These are phyloP conservation scores for Ceriagrion tenellum DNA, from an alignment of 2,888 invertebrate genomes.

Conservation along the genomic window DNA sequence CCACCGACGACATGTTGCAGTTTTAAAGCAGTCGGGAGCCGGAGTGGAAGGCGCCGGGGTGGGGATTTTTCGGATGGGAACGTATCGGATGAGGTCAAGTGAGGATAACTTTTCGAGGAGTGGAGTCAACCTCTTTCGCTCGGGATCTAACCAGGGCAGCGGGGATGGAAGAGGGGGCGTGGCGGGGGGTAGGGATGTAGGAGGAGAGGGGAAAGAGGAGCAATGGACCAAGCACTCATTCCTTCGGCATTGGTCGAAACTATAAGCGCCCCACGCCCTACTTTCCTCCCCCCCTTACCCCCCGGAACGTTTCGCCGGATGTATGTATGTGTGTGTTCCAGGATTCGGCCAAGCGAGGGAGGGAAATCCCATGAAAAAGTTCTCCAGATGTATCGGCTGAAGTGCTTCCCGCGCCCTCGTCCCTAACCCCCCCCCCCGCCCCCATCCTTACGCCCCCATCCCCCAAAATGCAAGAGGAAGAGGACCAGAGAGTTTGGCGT, in stretches of 20 bases:
- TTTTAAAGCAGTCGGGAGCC: background rate
- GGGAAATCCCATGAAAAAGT: conserved; percentile 32
- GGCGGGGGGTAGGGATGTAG: too few species aligned
- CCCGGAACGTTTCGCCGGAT: background rate
- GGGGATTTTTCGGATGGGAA: background rate
- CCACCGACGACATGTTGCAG: background rate
- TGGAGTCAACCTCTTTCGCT: background rate
- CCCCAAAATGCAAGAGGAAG: background rate
- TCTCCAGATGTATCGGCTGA: conserved; percentile 22
- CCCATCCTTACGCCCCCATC: background rate
- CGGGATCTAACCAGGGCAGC: background rate
- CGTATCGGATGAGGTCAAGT: background rate
- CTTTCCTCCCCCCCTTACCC: too few species aligned
- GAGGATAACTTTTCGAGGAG: conserved; percentile 17
- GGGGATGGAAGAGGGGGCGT: background rate
- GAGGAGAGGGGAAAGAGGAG: background rate
- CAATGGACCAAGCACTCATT: background rate
- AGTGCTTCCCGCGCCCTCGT: background rate
- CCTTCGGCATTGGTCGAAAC: conserved; percentile 37
- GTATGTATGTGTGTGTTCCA: background rate
- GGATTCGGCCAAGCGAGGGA: background rate
- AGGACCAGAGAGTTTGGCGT: background rate
- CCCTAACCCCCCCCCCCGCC: background rate
- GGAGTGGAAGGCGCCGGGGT: background rate
- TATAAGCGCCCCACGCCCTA: conserved; percentile 28